Evolutionary conservation across 2,888 invertebrate genomes (phyloP).

Genomic region (Agrotis segetum): DNA sequence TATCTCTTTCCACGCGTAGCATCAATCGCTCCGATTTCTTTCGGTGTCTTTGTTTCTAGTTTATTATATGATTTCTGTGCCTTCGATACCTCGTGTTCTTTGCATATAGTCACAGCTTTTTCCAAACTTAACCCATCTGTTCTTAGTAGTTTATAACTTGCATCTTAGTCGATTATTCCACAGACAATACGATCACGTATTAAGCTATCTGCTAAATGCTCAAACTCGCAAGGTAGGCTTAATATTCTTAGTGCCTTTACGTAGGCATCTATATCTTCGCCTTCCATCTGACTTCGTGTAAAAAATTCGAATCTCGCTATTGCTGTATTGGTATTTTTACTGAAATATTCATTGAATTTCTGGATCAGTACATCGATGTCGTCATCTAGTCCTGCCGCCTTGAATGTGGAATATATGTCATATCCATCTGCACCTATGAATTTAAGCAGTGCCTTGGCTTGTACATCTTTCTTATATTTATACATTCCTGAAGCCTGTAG

Average conservation of each 20-base stretch:
- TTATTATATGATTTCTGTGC: conserved; percentile 7
- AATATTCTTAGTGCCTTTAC: conserved; percentile 39
- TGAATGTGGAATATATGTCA: conserved; percentile 13
- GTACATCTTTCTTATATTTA: neutral
- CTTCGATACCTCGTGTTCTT: conserved; percentile 40
- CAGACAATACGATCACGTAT: conserved; percentile 48
- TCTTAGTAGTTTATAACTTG: conserved; percentile 27
- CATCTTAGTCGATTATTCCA: conserved; percentile 1
- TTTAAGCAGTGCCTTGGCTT: neutral
- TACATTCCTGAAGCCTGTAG: neutral
- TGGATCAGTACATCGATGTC: conserved; percentile 10
- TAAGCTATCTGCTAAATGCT: conserved; percentile 35
- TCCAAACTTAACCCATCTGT: conserved; percentile 38
- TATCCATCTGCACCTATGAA: conserved; percentile 16
- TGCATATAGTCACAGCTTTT: conserved; percentile 45
- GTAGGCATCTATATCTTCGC: conserved; percentile 20
- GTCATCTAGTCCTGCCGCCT: neutral
- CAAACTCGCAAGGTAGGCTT: conserved; percentile 43
- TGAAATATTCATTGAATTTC: conserved; percentile 16
- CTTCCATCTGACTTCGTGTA: conserved; percentile 13
- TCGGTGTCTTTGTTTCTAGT: neutral
- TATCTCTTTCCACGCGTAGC: neutral
- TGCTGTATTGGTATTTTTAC: conserved; percentile 7
- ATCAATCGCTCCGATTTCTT: neutral
- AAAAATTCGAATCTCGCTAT: conserved; percentile 18